phyloP scores from a whole-genome alignment of 2,113 vertebrate genomes.

The Penelope pileata region DNA sequence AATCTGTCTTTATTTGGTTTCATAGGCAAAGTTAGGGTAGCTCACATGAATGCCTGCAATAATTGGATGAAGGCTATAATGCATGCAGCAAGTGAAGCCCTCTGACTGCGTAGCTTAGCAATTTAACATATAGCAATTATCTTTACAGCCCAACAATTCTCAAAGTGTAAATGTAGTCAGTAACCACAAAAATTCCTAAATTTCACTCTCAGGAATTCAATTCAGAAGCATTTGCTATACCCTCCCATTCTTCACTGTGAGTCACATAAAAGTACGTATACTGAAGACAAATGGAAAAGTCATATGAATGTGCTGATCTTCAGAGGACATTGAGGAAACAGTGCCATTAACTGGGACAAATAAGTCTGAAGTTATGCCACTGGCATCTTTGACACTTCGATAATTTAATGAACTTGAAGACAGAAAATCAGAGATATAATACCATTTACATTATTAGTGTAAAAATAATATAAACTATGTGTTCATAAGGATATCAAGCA shows the following conservation, averaged over 20 bases:
- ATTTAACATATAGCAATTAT: not conserved
- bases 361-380: not conserved
- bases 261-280: not conserved
- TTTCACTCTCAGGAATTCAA: not conserved
- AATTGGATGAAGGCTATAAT: not conserved
- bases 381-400: not conserved
- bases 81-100: not conserved
- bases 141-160: not conserved
- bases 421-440: not conserved
- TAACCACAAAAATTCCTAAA: not conserved
- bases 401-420: not conserved
- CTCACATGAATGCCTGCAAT: not conserved
- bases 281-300: not conserved
- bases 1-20: not conserved
- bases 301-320: not conserved
- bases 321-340: not conserved
- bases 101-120: not conserved
- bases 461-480: not conserved
- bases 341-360: not conserved
- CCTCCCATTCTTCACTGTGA: not conserved
- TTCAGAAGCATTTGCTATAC: not conserved
- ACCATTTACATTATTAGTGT: not conserved
- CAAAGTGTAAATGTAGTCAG: not conserved
- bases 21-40: not conserved
- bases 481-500: not conserved